These are phyloP conservation scores for Sitobion miscanthi DNA, from an alignment of 1,140 invertebrate species.

Conservation along the genomic window DNA sequence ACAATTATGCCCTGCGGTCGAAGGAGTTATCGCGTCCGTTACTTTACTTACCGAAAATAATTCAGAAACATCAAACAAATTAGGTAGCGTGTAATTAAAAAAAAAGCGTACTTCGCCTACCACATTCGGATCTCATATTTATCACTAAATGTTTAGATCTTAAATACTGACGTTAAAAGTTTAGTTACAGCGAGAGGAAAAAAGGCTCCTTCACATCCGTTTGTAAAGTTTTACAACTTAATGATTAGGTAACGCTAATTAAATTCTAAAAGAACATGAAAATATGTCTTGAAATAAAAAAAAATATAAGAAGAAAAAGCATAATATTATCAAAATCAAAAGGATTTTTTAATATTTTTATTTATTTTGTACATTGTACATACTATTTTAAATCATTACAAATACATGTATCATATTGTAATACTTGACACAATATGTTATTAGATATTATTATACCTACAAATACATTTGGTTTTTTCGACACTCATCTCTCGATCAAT, in stretches of 20 bases:
- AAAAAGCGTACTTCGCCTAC: not conserved
- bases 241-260: not conserved
- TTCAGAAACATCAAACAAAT: not conserved
- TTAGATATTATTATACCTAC: not conserved
- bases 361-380: too few relatives aligned
- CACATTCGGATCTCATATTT: not conserved
- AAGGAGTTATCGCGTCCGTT: not conserved
- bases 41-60: not conserved
- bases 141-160: not conserved
- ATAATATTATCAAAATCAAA: not conserved
- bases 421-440: not conserved
- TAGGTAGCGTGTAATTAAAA: not conserved
- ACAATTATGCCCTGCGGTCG: not conserved
- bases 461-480: not conserved
- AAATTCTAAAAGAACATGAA: not conserved
- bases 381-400: not conserved
- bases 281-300: not conserved
- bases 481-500: not conserved
- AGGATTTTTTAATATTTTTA: not conserved
- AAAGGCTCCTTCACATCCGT: not conserved
- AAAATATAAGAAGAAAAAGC: not conserved
- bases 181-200: not conserved
- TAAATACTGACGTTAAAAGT: constrained; percentile 11
- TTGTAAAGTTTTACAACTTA: not conserved
- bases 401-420: not conserved